phyloP scores from a whole-genome alignment of 2,113 vertebrate genomes.

The Malurus melanocephalus region DNA sequence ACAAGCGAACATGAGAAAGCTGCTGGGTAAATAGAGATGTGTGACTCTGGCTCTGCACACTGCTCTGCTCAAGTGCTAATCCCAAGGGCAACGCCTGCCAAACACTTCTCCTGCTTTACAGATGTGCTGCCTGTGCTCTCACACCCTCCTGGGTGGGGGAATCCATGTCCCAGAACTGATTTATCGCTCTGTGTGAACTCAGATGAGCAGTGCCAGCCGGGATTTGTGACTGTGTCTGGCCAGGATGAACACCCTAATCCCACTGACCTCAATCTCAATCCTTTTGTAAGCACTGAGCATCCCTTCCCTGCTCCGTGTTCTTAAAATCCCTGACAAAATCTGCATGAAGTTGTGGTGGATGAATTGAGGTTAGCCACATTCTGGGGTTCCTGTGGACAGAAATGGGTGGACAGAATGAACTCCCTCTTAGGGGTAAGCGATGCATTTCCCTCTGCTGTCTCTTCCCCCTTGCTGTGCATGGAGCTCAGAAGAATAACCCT shows the following conservation, averaged over 20 bases:
- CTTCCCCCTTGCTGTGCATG: too few species aligned
- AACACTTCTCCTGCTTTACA: not conserved
- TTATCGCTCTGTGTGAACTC: not conserved
- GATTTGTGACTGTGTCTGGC: not conserved
- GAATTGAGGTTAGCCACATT: too few species aligned
- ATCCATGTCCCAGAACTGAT: not conserved
- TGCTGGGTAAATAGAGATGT: constrained; percentile 52
- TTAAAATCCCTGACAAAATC: not conserved
- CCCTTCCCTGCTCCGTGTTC: not conserved
- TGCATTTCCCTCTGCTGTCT: too few species aligned
- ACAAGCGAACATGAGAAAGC: constrained; percentile 19
- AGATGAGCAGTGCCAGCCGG: not conserved
- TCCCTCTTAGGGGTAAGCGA: too few species aligned
- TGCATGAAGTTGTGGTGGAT: not conserved
- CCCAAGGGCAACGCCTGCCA: not conserved
- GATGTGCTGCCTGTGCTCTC: constrained; percentile 30
- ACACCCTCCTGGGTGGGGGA: not conserved
- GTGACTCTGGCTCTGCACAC: not conserved
- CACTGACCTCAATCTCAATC: not conserved
- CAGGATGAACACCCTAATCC: not conserved
- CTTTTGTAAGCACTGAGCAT: not conserved
- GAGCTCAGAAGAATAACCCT: too few species aligned
- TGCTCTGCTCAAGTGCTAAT: constrained; percentile 50
- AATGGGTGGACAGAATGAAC: too few species aligned
- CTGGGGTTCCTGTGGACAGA: too few species aligned